These are phyloP conservation scores for Calliopsis andreniformis DNA, from an alignment of 1,140 invertebrate species.

Conservation along the genomic window DNA sequence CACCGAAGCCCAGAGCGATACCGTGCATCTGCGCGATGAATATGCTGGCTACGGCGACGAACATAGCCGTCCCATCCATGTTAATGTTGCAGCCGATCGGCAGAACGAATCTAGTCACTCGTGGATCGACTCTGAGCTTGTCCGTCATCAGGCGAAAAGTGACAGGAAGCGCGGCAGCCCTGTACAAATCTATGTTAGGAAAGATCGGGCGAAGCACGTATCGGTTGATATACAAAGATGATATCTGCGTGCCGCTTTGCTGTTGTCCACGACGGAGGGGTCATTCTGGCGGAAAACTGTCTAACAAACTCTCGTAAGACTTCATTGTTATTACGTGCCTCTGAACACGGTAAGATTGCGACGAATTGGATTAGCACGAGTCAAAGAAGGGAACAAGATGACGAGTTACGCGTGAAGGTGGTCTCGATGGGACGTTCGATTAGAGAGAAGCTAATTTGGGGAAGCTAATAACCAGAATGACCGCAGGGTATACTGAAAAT, in stretches of 20 bases:
- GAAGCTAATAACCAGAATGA: constrained; percentile 76
- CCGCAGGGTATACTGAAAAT: constrained; percentile 72
- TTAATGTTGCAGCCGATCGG: constrained; percentile 96
- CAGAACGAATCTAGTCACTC: constrained; percentile 94
- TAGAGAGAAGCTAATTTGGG: constrained; percentile 3
- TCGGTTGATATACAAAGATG: constrained; percentile 43
- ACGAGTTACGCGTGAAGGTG: constrained; percentile 15
- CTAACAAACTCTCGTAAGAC: neutral
- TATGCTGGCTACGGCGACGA: constrained; percentile 92
- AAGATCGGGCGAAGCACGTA: constrained; percentile 60
- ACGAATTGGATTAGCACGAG: constrained; percentile 8
- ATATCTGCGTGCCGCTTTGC: constrained; percentile 36
- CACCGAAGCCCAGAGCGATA: constrained; percentile 88
- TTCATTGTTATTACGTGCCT: neutral
- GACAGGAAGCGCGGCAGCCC: constrained; percentile 96
- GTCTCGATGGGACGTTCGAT: neutral
- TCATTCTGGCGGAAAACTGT: constrained; percentile 73
- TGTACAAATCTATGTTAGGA: constrained; percentile 82
- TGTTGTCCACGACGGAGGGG: constrained; percentile 47
- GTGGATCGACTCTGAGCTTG: constrained; percentile 92
- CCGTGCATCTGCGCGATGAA: constrained; percentile 97
- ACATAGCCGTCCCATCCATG: constrained; percentile 97
- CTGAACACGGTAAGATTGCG: neutral
- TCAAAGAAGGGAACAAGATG: neutral
- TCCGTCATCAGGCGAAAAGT: constrained; percentile 97